Percentiles rank a stretch among this genome's conserved stretches.
phyloP scores from a whole-genome alignment of 2,797 vertebrate genomes.

The Smutsia gigantea region DNA sequence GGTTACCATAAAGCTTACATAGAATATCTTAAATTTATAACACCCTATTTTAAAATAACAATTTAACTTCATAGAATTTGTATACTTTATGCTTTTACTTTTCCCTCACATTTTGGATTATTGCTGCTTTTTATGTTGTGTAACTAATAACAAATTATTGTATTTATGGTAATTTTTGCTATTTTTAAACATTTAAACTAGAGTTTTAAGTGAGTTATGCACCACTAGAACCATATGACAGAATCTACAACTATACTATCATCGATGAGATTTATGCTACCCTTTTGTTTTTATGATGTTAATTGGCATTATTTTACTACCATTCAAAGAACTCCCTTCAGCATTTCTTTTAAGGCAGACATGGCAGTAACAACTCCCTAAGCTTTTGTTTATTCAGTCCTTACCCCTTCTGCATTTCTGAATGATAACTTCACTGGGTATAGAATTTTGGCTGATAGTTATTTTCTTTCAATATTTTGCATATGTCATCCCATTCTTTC shows the following conservation, averaged over 20 bases:
- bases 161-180: neutral
- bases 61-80: neutral
- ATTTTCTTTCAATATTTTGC: neutral
- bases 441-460: neutral
- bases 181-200: neutral
- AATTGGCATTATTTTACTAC: neutral
- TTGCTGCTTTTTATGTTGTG: neutral
- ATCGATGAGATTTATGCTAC: neutral
- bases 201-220: neutral
- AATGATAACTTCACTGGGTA: neutral
- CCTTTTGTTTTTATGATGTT: neutral
- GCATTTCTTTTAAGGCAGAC: neutral
- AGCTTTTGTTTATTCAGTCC: neutral
- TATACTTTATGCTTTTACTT: neutral
- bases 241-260: neutral
- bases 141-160: neutral
- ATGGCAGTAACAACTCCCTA: neutral
- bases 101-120: neutral
- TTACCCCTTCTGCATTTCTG: neutral
- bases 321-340: neutral
- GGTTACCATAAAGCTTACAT: neutral
- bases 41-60: neutral
- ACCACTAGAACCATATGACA: neutral
- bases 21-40: neutral
- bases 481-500: neutral